Base-by-base conservation (phyloP, 2,888 invertebrate genomes). In the Drosophila acutilabella region DNA sequence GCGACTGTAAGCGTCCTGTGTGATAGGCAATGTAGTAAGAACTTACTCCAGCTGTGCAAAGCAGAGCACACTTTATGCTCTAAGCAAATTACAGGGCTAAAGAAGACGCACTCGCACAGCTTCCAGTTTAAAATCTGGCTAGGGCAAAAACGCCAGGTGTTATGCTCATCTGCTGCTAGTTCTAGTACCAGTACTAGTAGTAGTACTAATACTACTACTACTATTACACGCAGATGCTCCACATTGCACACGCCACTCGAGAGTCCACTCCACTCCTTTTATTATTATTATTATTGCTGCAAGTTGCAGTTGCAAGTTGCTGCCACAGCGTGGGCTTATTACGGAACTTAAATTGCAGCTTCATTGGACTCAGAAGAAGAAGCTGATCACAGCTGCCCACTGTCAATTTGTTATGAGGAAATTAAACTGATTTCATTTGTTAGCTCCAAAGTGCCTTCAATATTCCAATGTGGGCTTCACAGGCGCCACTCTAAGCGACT, bases 311-410 rank as follows among this genome's bases (percentile, higher is more conserved):
- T 60, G 60, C 42, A 18, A 48, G 56, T 68, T 77, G 66, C 41
- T 48, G 23, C 44, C 67, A 33, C 51, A 42, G 75, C 86, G 88
- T 88, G 88, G 86, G 88, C 82, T 76, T 81, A 85, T 88, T 81
- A 85, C 64, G 65, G 64, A 65, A 62, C 72, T 71, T 62, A 60
- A 72, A 79, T 81, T 76, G 82, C 80, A 82, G 48, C 82, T 72
- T 69, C 65, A 74, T 84, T 81, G 18, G 44, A 52, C 11, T 13
- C 6, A 36, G 36, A n/a, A 20, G 26, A 42, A 56, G 40, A 57
- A 48, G 47, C 30, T 30, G 30, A 57, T 52, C 59, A 64, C 70
- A 64, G 79, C 75, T 79, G 65, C 82, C 78, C 75, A 62, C 73
- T 50, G 59, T 64, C 78, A 74, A 86, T 83, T 88, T 80, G 74